Evolutionary conservation across 2,113 vertebrate species (phyloP).

Genomic region (Sturnira hondurensis): DNA sequence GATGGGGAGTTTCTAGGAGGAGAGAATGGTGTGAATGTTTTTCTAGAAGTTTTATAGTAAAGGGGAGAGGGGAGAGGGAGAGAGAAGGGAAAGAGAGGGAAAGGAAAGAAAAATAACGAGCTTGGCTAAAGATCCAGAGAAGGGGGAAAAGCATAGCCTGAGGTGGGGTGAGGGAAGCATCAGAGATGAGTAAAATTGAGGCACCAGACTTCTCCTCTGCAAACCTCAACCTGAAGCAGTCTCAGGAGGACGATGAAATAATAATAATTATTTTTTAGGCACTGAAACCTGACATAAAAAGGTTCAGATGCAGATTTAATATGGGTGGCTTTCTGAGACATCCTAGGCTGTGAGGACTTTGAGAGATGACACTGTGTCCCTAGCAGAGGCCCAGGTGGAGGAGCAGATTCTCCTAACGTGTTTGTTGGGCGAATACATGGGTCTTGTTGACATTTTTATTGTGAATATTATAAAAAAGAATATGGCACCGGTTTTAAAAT

Average conservation of each 20-base stretch:
- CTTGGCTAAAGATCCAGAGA: neutral
- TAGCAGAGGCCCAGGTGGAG: neutral
- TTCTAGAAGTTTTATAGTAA: neutral
- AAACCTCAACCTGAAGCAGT: neutral
- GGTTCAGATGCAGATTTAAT: neutral
- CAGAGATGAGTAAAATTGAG: rapidly evolving
- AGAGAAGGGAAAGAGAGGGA: neutral
- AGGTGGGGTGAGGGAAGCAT: neutral
- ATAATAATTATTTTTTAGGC: neutral
- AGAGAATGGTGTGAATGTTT: neutral
- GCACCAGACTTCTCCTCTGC: neutral
- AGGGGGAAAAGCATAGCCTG: neutral
- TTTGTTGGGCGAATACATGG: constrained; percentile 64
- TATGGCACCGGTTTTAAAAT: constrained; percentile 55
- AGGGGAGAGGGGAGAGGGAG: neutral
- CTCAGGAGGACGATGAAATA: neutral
- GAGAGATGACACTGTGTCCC: neutral
- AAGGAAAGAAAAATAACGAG: neutral
- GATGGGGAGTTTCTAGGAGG: neutral
- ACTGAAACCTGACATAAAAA: neutral
- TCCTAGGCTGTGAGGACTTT: neutral
- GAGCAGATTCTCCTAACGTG: neutral
- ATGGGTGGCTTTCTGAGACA: neutral
- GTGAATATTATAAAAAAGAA: constrained; percentile 62
- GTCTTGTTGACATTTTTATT: constrained; percentile 62